Base-by-base conservation (phyloP, 2,797 vertebrate species). In the Poecilia picta region DNA sequence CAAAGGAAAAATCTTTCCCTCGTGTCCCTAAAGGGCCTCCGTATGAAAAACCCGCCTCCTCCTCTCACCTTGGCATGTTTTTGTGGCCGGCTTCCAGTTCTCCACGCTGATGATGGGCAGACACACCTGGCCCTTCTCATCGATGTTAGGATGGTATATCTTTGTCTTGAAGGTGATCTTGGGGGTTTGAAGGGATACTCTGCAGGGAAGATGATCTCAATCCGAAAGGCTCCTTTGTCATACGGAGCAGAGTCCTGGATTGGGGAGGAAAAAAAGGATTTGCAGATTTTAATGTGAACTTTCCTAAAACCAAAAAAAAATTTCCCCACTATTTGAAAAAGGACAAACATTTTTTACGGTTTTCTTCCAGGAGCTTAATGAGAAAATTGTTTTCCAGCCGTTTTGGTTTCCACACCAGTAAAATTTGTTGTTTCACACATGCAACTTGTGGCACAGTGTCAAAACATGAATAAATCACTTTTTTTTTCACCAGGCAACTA, bases 121-220 rank as follows among this genome's bases (percentile, higher is more conserved):
- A 88, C 98, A 99, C 72, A 99, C 97, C 94, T 99, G 98, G 45
- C 98, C 98, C 91, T 99, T 99, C 95, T 99, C 98, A 81, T 99
- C 98, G 2, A 99, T 97, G 94, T 99, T 99, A 73, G 98, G 98
- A 86, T 99, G 98, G 94, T 99, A 99, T 95, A 99, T 99, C 94
- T 99, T 99, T 78, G 98, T 99, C 96, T 98, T 99, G 96, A 99
- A 99, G 5, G 97, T 98, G 94, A 99, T 97, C 95, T 98, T 99
- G 45, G 98, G 72, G 98, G 98, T 92, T 99, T 99, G 94, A 99
- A 99, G 47, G 98, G 98, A 83, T 99, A 99, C 92, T 99, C 98
- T 81, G 96, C 96, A 55, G 98, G 98, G 88, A 99, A 99, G 94
- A 96, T 96, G 85, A 99, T 97, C 95, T 99, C 98, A 68, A 99